phyloP scores from a whole-genome alignment of 2,888 invertebrate genomes.

The Drosophila yooni region DNA sequence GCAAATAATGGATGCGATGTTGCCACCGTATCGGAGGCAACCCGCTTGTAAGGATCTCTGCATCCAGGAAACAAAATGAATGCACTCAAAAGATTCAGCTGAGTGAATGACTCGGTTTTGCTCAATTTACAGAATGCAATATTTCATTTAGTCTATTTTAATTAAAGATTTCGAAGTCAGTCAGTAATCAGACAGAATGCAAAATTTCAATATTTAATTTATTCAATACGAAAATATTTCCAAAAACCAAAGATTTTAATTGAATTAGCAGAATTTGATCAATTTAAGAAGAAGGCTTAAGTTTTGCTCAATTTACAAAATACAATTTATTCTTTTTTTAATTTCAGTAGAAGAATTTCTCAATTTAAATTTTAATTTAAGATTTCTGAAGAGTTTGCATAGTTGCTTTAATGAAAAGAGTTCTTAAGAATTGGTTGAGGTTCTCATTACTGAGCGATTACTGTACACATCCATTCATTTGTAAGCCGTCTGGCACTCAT shows the following conservation, averaged over 20 bases:
- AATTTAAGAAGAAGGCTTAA: background rate
- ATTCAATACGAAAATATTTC: too few species aligned
- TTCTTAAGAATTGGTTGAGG: background rate
- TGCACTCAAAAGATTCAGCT: background rate
- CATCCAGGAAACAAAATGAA: background rate
- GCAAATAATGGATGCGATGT: conserved; percentile 78
- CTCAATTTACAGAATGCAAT: conserved; percentile 3
- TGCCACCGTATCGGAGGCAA: conserved; percentile 89
- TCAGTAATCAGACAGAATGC: too few species aligned
- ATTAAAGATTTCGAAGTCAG: too few species aligned
- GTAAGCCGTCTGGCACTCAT: conserved; percentile 6
- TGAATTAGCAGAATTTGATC: background rate
- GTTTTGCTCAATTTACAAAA: too few species aligned
- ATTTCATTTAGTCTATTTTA: background rate
- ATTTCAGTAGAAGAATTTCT: background rate
- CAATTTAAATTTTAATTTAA: background rate
- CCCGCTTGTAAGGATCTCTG: conserved; percentile 87
- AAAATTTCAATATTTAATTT: too few species aligned
- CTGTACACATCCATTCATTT: conserved; percentile 14
- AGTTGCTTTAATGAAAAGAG: background rate
- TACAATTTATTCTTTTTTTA: background rate
- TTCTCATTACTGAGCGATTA: background rate
- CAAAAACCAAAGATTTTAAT: too few species aligned
- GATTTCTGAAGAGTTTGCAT: background rate
- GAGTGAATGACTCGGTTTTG: conserved; percentile 1